These are phyloP conservation scores for Melanotaenia duboulayi DNA, from an alignment of 2,113 vertebrate species.

Conservation along the genomic window DNA sequence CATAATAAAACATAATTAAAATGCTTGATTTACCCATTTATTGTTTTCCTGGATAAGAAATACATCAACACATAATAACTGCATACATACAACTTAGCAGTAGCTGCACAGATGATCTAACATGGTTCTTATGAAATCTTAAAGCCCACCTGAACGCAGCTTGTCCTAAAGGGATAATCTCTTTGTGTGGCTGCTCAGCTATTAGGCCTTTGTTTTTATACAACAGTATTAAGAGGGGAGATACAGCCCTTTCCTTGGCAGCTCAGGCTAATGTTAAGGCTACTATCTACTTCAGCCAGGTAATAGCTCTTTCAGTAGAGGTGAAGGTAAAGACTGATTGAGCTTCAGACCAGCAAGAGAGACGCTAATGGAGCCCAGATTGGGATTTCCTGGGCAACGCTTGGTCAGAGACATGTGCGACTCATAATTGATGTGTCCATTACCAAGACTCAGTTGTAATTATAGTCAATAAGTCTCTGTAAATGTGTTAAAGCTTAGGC, in stretches of 20 bases:
- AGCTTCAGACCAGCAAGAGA: constrained; percentile 82
- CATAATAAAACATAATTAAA: not conserved
- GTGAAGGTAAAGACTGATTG: constrained; percentile 80
- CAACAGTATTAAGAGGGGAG: constrained; percentile 13
- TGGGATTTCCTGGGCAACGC: constrained; percentile 98
- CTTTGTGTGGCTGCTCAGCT: constrained; percentile 17
- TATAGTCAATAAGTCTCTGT: constrained; percentile 99
- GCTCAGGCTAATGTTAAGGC: constrained; percentile 64
- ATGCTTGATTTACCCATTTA: not conserved
- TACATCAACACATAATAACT: not conserved
- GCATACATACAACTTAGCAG: not conserved
- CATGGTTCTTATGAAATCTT: not conserved
- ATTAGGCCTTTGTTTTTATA: constrained; percentile 46
- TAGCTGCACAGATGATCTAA: constrained; percentile 1
- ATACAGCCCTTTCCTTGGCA: constrained; percentile 49
- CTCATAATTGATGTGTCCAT: constrained; percentile 99
- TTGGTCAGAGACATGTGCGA: constrained; percentile 95
- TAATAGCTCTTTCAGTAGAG: constrained; percentile 74
- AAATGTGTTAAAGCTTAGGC: constrained; percentile 99
- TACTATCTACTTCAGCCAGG: constrained; percentile 74
- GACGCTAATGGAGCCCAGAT: constrained; percentile 96
- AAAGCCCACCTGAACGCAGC: not conserved
- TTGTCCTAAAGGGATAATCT: not conserved
- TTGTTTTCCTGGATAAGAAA: not conserved
- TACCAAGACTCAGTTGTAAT: constrained; percentile 99